Conservation (phyloP, 2,888 invertebrate genomes). For the Ochropacha duplaris region DNA sequence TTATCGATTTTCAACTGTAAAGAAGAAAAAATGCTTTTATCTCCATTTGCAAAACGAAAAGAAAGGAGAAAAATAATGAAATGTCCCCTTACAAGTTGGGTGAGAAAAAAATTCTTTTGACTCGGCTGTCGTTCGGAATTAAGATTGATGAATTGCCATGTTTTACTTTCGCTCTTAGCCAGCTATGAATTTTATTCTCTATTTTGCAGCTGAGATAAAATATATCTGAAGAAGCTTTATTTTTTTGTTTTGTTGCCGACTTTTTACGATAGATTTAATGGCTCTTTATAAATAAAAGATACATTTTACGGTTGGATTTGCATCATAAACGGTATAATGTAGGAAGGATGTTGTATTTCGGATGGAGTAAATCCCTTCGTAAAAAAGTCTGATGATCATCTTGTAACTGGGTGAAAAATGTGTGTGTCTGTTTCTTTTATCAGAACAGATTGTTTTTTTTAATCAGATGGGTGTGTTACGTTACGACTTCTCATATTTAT, state of each 20-base stretch:
- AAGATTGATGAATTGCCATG: constrained; percentile 61
- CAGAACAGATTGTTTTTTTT: no score
- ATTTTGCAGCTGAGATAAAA: constrained; percentile 33
- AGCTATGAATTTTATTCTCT: constrained; percentile 32
- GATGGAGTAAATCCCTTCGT: neutral
- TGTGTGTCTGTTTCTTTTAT: neutral
- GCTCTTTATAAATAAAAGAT: constrained; percentile 3
- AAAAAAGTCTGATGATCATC: neutral
- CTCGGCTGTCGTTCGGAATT: constrained; percentile 57
- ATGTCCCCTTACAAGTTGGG: constrained; percentile 38
- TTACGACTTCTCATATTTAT: no score
- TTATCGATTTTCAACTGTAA: neutral
- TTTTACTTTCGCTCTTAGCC: constrained; percentile 30
- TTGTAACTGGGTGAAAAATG: neutral
- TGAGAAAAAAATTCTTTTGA: constrained; percentile 60
- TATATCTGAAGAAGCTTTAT: constrained; percentile 4
- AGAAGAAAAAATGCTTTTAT: neutral
- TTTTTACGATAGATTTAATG: constrained; percentile 3
- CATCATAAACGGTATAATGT: neutral
- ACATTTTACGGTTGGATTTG: constrained; percentile 1
- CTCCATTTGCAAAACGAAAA: constrained; percentile 20
- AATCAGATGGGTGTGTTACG: no score
- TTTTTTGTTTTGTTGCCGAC: neutral
- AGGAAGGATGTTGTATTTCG: neutral
- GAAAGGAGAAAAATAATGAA: constrained; percentile 43